Evolutionary conservation across 2,888 invertebrate species (phyloP).

Genomic region (Pterobdella sp.): DNA sequence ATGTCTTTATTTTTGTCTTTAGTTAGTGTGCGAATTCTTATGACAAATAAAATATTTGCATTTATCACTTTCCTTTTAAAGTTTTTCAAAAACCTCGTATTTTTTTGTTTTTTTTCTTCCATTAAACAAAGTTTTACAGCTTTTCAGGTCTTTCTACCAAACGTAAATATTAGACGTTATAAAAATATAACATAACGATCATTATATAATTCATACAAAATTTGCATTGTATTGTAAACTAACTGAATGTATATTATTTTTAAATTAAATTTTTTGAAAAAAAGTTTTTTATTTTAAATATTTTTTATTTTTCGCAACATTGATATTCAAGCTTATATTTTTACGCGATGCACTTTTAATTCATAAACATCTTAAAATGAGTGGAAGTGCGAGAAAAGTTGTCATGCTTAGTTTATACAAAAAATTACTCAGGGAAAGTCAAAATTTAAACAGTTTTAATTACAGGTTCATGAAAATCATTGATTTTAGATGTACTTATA

Average conservation of each 20-base stretch:
- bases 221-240: too few relatives aligned
- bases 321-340: neutral
- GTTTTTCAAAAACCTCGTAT: too few relatives aligned
- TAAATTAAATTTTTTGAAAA: too few relatives aligned
- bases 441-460: constrained; percentile 24
- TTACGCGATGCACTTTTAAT: neutral
- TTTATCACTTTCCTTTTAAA: too few relatives aligned
- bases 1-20: too few relatives aligned
- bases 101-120: too few relatives aligned
- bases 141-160: too few relatives aligned
- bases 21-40: too few relatives aligned
- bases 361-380: neutral
- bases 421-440: constrained; percentile 27
- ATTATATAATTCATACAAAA: neutral
- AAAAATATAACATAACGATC: neutral
- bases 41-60: too few relatives aligned
- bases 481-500: neutral
- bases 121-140: too few relatives aligned
- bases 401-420: constrained; percentile 23
- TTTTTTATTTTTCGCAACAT: neutral
- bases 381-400: neutral
- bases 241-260: too few relatives aligned
- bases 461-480: constrained; percentile 17
- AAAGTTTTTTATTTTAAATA: neutral
- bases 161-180: neutral